Evolutionary conservation across 2,797 vertebrate genomes (phyloP), one percentile per base, ranked within the genome.

Genomic region (Melanotaenia parkinsoni): DNA sequence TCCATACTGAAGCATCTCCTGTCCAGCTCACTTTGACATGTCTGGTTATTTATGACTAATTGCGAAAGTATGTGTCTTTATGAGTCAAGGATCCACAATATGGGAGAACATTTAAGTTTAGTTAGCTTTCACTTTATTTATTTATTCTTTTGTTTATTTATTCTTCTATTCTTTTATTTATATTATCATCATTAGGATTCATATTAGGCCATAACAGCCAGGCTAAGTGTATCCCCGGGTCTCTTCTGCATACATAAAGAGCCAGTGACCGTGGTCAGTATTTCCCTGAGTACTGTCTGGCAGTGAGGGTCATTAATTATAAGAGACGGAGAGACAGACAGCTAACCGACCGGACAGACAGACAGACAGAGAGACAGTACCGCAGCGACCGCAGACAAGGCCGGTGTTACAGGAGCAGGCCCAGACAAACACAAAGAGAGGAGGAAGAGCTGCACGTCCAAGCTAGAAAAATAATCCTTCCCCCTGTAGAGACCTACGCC

Each of bases 351-450:
- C 86, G 85, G 72, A 70, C 74, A 72, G 82, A 84, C 74, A 72
- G 82, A 84, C 57, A 53, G 73, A 88, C 90, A 83, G 81, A 74
- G 88, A 90, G 91, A 85, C 89, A 87, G 85, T 90, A 83, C 93
- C 72, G 94, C 93, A 94, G 91, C 90, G 90, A 89, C 84, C 88
- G 86, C 88, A 93, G 92, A 89, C 91, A 50, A 91, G 90, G 86
- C 88, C 89, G 85, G 83, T 32, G 30, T 32, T 32, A 82, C 88
- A 80, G 71, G 83, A 90, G 79, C 88, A 91, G 91, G 90, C 91
- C 89, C 77, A 56, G 77, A 94, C 90, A 91, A 86, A 93, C 86
- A 92, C 89, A 91, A 90, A 88, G 88, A 86, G 82, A 84, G 77
- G 89, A 81, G 83, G 87, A 85, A 86, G 91, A 77, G 82, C 84